phyloP scores from a whole-genome alignment of 2,113 vertebrate genomes.

The Ploceus nigricollis region DNA sequence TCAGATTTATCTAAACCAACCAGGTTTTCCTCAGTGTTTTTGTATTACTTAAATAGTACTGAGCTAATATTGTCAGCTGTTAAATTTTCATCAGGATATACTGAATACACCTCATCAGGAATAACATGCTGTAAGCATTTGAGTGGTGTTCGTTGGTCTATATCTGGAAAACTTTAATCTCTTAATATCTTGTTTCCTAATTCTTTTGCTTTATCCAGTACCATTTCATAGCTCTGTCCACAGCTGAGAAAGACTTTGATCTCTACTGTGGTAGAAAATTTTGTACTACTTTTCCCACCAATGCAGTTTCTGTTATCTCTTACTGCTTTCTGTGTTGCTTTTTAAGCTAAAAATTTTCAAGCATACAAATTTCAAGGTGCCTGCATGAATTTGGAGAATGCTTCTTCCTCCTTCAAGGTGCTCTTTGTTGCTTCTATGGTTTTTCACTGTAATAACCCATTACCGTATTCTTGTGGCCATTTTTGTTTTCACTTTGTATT shows the following conservation, averaged over 20 bases:
- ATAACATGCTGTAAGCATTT: neutral
- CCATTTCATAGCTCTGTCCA: conserved; percentile 3
- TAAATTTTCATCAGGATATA: neutral
- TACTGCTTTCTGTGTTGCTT: neutral
- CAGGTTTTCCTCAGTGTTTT: neutral
- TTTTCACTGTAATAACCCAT: neutral
- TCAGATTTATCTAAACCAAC: neutral
- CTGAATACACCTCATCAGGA: neutral
- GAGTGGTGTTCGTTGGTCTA: neutral
- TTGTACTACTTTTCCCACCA: neutral
- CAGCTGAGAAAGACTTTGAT: conserved; percentile 16
- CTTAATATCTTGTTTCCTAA: conserved; percentile 19
- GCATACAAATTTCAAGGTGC: neutral
- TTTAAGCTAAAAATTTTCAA: neutral
- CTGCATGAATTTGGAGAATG: neutral
- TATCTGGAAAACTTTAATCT: conserved; percentile 17
- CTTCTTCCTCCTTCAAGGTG: neutral
- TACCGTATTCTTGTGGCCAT: neutral
- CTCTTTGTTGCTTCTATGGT: neutral
- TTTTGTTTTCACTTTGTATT: neutral
- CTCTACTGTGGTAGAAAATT: neutral
- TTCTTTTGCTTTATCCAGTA: conserved; percentile 19
- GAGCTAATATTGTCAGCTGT: neutral
- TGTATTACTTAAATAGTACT: neutral
- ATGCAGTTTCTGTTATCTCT: neutral